These are phyloP conservation scores for Takifugu bimaculatus DNA, from an alignment of 2,113 vertebrate genomes.

Conservation along the genomic window DNA sequence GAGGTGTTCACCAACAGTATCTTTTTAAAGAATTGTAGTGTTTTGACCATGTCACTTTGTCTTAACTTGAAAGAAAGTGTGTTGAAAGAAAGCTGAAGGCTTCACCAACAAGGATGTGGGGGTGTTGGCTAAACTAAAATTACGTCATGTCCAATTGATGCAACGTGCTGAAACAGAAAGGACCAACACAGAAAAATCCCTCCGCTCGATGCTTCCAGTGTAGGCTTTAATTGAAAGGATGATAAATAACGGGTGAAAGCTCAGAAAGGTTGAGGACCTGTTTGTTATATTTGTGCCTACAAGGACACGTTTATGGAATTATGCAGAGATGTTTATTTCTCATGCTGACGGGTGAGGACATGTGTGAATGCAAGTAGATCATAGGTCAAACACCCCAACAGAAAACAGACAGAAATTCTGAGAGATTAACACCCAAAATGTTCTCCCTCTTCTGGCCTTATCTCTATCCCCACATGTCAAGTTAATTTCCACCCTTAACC, in stretches of 20 bases:
- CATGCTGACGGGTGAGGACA: too few relatives aligned
- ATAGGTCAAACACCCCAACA: not conserved
- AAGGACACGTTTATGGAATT: rapidly evolving
- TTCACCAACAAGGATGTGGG: too few relatives aligned
- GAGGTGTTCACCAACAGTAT: not conserved
- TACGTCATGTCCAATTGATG: slow-evolving; percentile 4
- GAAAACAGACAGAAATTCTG: not conserved
- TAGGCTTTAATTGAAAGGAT: too few relatives aligned
- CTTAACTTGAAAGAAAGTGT: too few relatives aligned
- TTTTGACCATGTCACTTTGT: not conserved
- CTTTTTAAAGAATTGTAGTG: not conserved
- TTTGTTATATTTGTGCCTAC: slow-evolving; percentile 2
- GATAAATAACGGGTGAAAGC: too few relatives aligned
- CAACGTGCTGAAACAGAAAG: not conserved
- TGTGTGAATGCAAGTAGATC: too few relatives aligned
- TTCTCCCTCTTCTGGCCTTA: slow-evolving; percentile 15
- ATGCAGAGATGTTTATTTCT: too few relatives aligned
- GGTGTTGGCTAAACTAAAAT: not conserved
- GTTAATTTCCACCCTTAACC: slow-evolving; percentile 26
- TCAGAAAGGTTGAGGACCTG: too few relatives aligned
- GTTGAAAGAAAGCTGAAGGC: too few relatives aligned
- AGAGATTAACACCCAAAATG: not conserved
- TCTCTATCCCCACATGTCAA: slow-evolving; percentile 26
- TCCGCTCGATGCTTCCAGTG: too few relatives aligned
- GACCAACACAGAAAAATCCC: not conserved